Base-by-base conservation (phyloP, 2,797 vertebrate species). In the Pitangus sulphuratus region DNA sequence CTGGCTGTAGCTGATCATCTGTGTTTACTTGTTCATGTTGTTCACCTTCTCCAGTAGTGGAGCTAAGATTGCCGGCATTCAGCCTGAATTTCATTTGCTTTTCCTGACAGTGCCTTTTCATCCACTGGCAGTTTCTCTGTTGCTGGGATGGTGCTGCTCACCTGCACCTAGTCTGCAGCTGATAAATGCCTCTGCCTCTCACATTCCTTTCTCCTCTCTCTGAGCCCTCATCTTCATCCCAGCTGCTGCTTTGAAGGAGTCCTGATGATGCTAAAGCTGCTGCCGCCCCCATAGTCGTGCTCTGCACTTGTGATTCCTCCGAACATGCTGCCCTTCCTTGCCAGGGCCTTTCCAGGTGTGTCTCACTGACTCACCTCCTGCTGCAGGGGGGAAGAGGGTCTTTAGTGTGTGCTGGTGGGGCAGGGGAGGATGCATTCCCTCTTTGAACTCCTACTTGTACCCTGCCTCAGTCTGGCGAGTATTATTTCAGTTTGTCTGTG, bases 401-500 rank as follows among this genome's bases (percentile, higher is more conserved):
- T 70, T 31, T 3, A 5, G 7, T n/a, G n/a, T 30, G 31, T 71
- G 40, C 42, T 72, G 66, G 6, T 42, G 74, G 58, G 50, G 39
- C n/a, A 69, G 54, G 40, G 58, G 21, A 87, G 26, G 80, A 62
- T 77, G 56, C 13, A 1, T 5, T 69, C 31, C 9, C 12, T 30
- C 54, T 66, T 4, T 81, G 65, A 78, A 31, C 61, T 77, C 54
- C 60, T 33, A 6, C 56, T 78, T 78, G 44, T 72, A 18, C 37
- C 17, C 70, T 80, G 70, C 58, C 69, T 68, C 13, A 0, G 40
- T 39, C 84, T 87, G 71, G n/a, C 58, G 11, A 2, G 30, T 70
- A 47, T 85, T 83, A 81, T 92, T 93, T 74, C 88, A 89, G 51
- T 94, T 89, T 83, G 76, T 70, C 88, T 93, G 84, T 48, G 12